phyloP scores from a whole-genome alignment of 1,140 invertebrate species.

The Bicyclus anynana region DNA sequence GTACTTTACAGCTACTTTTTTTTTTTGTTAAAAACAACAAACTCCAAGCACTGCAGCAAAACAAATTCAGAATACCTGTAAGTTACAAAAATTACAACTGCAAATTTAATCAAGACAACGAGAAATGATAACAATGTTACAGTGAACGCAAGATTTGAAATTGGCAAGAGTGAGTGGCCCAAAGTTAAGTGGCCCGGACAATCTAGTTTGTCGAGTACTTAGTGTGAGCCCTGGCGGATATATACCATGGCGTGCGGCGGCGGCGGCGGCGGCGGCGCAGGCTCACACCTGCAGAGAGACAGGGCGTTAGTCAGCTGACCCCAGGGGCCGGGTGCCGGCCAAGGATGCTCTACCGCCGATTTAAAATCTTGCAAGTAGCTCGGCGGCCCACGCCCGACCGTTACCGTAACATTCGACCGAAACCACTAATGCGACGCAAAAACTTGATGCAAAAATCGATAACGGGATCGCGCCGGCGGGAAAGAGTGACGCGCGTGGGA shows the following conservation, averaged over 20 bases:
- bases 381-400: conserved; percentile 37
- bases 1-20: conserved; percentile 77
- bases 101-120: conserved; percentile 68
- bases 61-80: conserved; percentile 76
- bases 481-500: conserved; percentile 62
- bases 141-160: conserved; percentile 77
- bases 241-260: conserved; percentile 80
- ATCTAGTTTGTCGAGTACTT: conserved; percentile 75
- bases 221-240: conserved; percentile 80
- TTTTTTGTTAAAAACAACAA: conserved; percentile 74
- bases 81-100: conserved; percentile 75
- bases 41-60: conserved; percentile 79
- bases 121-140: conserved; percentile 67
- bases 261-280: conserved; percentile 73
- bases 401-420: conserved; percentile 50
- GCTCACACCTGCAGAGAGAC: conserved; percentile 79
- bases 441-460: conserved; percentile 59
- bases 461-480: conserved; percentile 61
- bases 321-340: conserved; percentile 35
- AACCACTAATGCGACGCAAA: conserved; percentile 40
- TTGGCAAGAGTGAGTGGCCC: conserved; percentile 75
- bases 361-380: conserved; percentile 70
- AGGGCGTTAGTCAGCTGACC: conserved; percentile 76
- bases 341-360: conserved; percentile 58
- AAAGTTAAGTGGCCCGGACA: conserved; percentile 77